Percentiles rank a stretch among this genome's conserved stretches.
Conservation (phyloP, 2,797 vertebrate species). For the Thamnophis elegans region DNA sequence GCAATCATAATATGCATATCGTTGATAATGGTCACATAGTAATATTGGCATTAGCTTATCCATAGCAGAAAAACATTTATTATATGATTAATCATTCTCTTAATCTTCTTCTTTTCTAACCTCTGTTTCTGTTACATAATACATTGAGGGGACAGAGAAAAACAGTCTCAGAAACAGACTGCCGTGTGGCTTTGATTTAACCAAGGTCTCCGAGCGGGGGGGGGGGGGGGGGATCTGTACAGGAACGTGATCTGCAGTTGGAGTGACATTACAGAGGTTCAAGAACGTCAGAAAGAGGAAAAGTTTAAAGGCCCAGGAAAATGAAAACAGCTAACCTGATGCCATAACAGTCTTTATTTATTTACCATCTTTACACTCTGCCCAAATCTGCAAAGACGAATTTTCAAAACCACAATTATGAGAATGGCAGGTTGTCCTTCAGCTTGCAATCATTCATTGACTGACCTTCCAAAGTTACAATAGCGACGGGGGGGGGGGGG, state of each 20-base stretch:
- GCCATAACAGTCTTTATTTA: background rate
- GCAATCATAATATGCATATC: too few relatives aligned
- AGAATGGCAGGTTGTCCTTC: background rate
- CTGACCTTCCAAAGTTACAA: background rate
- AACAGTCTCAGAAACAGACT: background rate
- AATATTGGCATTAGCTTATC: too few relatives aligned
- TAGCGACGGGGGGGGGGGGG: rapidly evolving
- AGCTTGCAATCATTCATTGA: background rate
- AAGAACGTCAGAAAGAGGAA: too few relatives aligned
- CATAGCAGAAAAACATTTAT: too few relatives aligned
- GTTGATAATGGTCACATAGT: too few relatives aligned
- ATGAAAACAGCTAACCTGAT: background rate
- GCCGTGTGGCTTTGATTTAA: background rate
- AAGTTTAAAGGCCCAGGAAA: background rate
- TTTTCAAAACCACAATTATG: background rate
- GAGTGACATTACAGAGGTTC: background rate
- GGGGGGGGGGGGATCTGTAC: too few relatives aligned
- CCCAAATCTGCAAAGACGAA: background rate
- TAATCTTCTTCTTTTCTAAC: too few relatives aligned
- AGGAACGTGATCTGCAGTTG: background rate
- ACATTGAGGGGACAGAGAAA: background rate
- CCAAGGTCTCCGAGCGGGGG: background rate
- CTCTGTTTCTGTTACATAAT: too few relatives aligned
- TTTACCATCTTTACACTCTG: background rate
- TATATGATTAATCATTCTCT: too few relatives aligned